phyloP scores from a whole-genome alignment of 2,888 invertebrate species.

The Acanthoscelides obtectus region DNA sequence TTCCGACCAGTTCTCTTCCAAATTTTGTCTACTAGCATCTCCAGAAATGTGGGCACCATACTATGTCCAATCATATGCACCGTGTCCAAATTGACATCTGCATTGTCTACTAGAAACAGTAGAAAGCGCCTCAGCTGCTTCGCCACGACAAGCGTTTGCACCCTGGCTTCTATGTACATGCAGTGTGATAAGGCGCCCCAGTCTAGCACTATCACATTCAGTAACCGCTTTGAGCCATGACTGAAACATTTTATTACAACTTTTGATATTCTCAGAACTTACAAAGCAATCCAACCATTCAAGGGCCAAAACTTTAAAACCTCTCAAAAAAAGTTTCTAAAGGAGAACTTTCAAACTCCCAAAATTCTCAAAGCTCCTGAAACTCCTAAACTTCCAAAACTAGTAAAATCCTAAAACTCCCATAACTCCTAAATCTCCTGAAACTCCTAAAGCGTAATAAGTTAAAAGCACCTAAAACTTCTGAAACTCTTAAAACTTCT shows the following conservation, averaged over 20 bases:
- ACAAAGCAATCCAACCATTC: too few species aligned
- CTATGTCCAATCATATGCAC: constrained; percentile 53
- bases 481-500: too few species aligned
- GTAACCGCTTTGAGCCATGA: constrained; percentile 30
- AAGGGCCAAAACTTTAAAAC: too few species aligned
- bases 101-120: constrained; percentile 25
- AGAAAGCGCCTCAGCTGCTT: constrained; percentile 43
- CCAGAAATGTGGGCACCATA: constrained; percentile 52
- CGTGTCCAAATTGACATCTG: constrained; percentile 21
- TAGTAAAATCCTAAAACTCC: too few species aligned
- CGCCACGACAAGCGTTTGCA: constrained; percentile 48
- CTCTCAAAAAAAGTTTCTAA: too few species aligned
- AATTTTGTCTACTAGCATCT: constrained; percentile 42
- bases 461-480: too few species aligned
- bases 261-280: not conserved
- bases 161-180: constrained; percentile 48
- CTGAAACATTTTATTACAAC: constrained; percentile 20
- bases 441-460: too few species aligned
- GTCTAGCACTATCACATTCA: constrained; percentile 53
- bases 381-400: too few species aligned
- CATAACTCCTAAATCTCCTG: too few species aligned
- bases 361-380: too few species aligned
- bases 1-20: constrained; percentile 31
- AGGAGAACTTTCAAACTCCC: too few species aligned
- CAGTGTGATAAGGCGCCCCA: constrained; percentile 52